Evolutionary conservation across 1,140 invertebrate species (phyloP), one percentile per base, ranked within the genome.

Genomic region (Battus philenor): DNA sequence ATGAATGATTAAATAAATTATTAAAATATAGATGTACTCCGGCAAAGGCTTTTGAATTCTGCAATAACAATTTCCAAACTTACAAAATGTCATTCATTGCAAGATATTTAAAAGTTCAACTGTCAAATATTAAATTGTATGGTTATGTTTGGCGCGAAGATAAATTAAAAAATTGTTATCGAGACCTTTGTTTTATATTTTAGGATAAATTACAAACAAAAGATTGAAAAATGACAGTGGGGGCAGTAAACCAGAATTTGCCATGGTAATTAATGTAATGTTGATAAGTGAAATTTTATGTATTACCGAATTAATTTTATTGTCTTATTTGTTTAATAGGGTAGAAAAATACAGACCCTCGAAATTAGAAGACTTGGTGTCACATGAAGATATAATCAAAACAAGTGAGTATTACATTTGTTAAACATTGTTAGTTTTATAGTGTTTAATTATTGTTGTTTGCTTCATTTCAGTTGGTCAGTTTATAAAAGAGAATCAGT

Each of bases 281-380:
- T 16, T 9, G n/a, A n/a, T 36, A 11, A 27, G 4, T 36, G 2
- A n/a, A n/a, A 10, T 22, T 8, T 4, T 20, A 22, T 4, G n/a
- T n/a, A n/a, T n/a, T n/a, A n/a, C 20, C 16, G 4, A n/a, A 27
- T 7, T 12, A 15, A 27, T 16, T 10, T 38, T 10, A 24, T 36
- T 10, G 8, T 36, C 3, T 43, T 29, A 18, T 44, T 43, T 47
- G 16, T 11, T 34, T 87, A 88, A 54, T 62, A 96, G 97, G 98
- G 97, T 99, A 10, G 98, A 99, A 87, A 99, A 99, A 84, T 99
- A 99, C 86, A 91, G 98, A 6, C 98, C 98, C 8, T 92, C 89
- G 27, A 93, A 90, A 34, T 87, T 99, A 48, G 92, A 96, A 61
- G 97, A 99, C 68, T 87, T 99, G 2, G 96, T 99, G 54, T 98